These are phyloP conservation scores for Orientallactaga sibirica DNA, from an alignment of 2,797 vertebrate genomes.

Conservation along the genomic window DNA sequence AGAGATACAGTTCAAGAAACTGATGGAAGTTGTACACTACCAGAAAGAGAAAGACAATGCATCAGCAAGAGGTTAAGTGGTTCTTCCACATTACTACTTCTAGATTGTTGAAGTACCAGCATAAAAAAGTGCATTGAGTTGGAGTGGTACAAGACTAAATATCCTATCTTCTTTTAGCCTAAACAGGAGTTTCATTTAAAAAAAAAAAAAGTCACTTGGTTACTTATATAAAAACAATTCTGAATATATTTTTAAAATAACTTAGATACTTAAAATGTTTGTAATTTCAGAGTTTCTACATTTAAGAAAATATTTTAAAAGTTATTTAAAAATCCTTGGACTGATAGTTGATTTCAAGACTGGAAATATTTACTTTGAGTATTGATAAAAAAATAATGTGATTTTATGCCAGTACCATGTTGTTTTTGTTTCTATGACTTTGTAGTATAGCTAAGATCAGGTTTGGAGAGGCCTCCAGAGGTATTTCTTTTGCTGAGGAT, in stretches of 20 bases:
- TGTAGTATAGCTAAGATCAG: neutral
- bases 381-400: conserved; percentile 73
- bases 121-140: conserved; percentile 71
- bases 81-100: conserved; percentile 94
- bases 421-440: too few relatives aligned
- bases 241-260: conserved; percentile 86
- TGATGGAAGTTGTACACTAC: conserved; percentile 90
- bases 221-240: conserved; percentile 82
- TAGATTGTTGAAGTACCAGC: conserved; percentile 92
- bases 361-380: conserved; percentile 65
- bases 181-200: conserved; percentile 78
- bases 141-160: conserved; percentile 74
- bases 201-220: conserved; percentile 80
- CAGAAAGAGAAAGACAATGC: conserved; percentile 88
- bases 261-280: conserved; percentile 82
- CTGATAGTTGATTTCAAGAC: conserved; percentile 65
- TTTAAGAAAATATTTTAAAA: conserved; percentile 77
- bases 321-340: conserved; percentile 67
- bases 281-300: conserved; percentile 79
- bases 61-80: conserved; percentile 91
- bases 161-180: conserved; percentile 61
- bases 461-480: too few relatives aligned
- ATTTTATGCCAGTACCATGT: too few relatives aligned
- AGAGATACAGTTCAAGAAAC: conserved; percentile 94
- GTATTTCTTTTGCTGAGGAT: too few relatives aligned